Percentiles rank a stretch among this genome's conserved stretches.
phyloP scores from a whole-genome alignment of 2,888 invertebrate species.

The Dyspetes luteomarginatus region DNA sequence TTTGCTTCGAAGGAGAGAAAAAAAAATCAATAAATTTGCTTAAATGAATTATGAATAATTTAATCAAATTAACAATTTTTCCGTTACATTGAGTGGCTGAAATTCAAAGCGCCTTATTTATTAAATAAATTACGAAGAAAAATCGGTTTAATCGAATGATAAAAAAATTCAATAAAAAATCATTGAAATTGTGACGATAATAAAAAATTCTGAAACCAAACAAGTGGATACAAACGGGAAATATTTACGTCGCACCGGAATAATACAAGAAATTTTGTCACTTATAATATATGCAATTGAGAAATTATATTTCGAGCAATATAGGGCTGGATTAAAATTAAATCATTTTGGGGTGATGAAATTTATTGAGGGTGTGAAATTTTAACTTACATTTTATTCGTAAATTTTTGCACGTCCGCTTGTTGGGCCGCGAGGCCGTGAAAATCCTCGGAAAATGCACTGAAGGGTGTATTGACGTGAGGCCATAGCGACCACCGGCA shows the following conservation, averaged over 20 bases:
- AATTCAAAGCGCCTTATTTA: background rate
- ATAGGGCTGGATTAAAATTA: background rate
- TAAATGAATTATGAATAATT: background rate
- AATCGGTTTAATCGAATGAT: no score
- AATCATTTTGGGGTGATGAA: no score
- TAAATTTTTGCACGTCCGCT: slow-evolving; percentile 57
- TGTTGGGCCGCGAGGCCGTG: slow-evolving; percentile 63
- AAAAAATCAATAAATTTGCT: background rate
- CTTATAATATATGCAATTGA: background rate
- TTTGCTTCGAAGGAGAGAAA: background rate
- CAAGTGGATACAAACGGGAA: background rate
- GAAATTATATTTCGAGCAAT: background rate
- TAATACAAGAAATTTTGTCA: background rate
- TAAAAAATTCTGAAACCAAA: background rate
- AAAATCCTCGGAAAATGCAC: slow-evolving; percentile 67
- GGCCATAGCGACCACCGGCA: slow-evolving; percentile 75
- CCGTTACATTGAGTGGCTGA: background rate
- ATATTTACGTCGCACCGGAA: slow-evolving; percentile 23
- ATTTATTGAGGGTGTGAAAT: no score
- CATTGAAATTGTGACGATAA: no score
- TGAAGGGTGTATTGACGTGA: slow-evolving; percentile 71
- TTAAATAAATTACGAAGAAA: no score
- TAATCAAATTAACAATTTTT: background rate
- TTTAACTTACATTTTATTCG: slow-evolving; percentile 72
- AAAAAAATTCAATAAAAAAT: no score